Base-by-base conservation (phyloP, 2,797 vertebrate genomes). In the Danio tinwini region DNA sequence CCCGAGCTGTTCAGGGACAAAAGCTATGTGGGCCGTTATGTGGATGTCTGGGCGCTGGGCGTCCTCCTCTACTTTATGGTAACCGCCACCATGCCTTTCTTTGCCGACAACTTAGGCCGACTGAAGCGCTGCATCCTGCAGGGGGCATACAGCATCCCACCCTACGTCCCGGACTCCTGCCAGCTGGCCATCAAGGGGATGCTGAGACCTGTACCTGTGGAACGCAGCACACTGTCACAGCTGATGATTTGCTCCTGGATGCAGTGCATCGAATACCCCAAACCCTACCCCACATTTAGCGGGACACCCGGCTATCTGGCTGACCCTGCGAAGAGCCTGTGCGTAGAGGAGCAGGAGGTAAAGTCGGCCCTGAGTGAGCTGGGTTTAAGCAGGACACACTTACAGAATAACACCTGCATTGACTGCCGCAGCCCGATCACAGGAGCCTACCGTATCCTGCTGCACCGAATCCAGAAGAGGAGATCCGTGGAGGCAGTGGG, bases 21-120 rank as follows among this genome's bases (percentile, higher is more conserved):
- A 73, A 91, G 93, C n/a, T 95, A 94, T 63, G 5, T 83, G 0
- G 94, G 94, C 39, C 74, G 53, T 17, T 86, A 91, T 10, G 88
- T 93, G 7, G 94, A 95, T 84, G 89, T 92, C 80, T 95, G 94
- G 94, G 94, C 94, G 16, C 80, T 95, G 62, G 94, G 94, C 1
- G 85, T 95, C 49, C 88, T 95, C 39, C 84, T 95, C 52, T 94
- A 91, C 88, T 95, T 94, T 83, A 93, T 93, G 85, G 91, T 89
- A 69, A 94, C 93, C 0, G 91, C 90, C 63, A 87, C 87, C 17
- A 81, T 93, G 86, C 94, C 94, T 5, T 95, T 95, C 81, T 77
- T 42, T 0, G 94, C 89, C 1, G 92, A 92, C 73, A 94, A 75
- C 76, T 6, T 95, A 64, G 81, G 86, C 6, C 86, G 86, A 42